These are phyloP conservation scores for Patagioenas fasciata DNA, from an alignment of 2,113 vertebrate species.

Conservation along the genomic window DNA sequence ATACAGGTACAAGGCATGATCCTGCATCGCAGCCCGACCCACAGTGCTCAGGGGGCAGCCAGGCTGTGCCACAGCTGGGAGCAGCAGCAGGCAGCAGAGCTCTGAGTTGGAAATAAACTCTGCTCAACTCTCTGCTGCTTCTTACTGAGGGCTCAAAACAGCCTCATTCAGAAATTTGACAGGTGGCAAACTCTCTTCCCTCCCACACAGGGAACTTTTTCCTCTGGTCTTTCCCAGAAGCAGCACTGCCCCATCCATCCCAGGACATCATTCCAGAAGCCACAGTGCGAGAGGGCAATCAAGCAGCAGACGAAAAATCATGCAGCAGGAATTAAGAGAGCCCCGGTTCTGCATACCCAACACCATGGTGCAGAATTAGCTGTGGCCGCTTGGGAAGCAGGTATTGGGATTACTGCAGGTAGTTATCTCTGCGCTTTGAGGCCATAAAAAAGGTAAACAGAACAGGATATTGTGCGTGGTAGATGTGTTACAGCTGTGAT, in stretches of 20 bases:
- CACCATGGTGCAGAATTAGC: background rate
- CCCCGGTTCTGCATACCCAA: background rate
- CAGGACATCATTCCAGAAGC: background rate
- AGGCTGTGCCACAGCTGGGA: background rate
- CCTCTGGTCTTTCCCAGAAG: background rate
- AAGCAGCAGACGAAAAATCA: background rate
- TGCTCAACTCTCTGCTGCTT: background rate
- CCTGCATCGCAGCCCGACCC: accelerated
- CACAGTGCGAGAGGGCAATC: background rate
- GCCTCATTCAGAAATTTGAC: background rate
- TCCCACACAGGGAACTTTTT: background rate
- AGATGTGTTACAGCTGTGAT: background rate
- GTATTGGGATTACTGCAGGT: background rate
- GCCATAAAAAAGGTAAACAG: background rate
- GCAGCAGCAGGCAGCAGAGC: background rate
- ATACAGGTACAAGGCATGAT: background rate
- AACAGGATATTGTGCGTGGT: background rate
- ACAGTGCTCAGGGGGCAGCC: accelerated
- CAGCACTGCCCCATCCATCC: background rate
- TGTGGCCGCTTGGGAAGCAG: background rate
- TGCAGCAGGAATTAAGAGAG: accelerated
- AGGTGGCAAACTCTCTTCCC: background rate
- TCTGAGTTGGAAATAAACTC: background rate
- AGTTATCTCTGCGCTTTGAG: background rate
- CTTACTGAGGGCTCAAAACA: background rate